A percentile compares a stretch with the other conserved stretches of the same genome.
Conservation (phyloP, 1,140 invertebrate species). For the Hypsibius dujardini region DNA sequence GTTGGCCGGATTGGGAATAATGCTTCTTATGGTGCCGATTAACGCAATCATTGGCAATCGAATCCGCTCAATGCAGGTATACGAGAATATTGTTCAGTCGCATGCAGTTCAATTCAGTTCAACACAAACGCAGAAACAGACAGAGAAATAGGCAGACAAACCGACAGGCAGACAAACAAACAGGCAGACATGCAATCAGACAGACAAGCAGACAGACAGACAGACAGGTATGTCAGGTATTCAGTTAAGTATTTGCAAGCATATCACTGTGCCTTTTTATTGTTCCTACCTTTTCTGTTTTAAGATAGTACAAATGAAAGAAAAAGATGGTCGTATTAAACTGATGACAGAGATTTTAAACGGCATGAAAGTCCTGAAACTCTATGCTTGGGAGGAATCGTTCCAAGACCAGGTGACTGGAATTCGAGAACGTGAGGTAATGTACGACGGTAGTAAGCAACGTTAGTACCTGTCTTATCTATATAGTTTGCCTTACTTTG, state of each 20-base stretch:
- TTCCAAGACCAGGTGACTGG: constrained; percentile 18
- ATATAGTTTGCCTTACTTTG: not conserved
- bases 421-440: constrained; percentile 26
- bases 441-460: not conserved
- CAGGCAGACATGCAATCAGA: too few relatives aligned
- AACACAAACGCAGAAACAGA: too few relatives aligned
- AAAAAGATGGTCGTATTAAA: constrained; percentile 34
- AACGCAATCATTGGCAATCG: constrained; percentile 21
- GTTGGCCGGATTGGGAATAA: constrained; percentile 33
- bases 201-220: too few relatives aligned
- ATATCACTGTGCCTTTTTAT: too few relatives aligned
- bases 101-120: too few relatives aligned
- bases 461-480: too few relatives aligned
- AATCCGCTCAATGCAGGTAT: not conserved
- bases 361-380: constrained; percentile 32
- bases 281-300: not conserved
- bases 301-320: constrained; percentile 26
- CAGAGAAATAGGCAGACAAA: too few relatives aligned
- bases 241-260: too few relatives aligned
- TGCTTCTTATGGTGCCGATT: constrained; percentile 28
- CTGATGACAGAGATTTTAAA: constrained; percentile 32
- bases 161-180: too few relatives aligned
- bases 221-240: too few relatives aligned
- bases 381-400: constrained; percentile 24
- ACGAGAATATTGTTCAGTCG: too few relatives aligned